phyloP scores from a whole-genome alignment of 2,113 vertebrate genomes.

The Pterocles orientalis region DNA sequence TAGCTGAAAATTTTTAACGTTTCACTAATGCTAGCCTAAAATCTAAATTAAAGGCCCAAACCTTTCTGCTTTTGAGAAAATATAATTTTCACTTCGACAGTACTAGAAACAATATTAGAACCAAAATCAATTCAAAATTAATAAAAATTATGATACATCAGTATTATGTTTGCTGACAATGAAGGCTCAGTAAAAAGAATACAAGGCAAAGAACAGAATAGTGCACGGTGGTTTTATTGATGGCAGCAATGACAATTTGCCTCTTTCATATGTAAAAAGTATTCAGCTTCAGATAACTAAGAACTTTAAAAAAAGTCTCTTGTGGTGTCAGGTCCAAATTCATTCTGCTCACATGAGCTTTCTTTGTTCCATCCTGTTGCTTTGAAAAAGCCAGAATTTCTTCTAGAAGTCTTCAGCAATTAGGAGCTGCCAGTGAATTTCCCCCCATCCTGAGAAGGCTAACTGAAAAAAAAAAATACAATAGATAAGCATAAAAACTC shows the following conservation, averaged over 20 bases:
- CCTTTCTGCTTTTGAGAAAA: neutral
- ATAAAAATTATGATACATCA: conserved; percentile 13
- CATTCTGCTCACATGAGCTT: conserved; percentile 41
- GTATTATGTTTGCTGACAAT: neutral
- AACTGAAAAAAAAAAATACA: neutral
- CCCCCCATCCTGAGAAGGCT: neutral
- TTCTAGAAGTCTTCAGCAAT: conserved; percentile 45
- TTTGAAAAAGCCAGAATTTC: conserved; percentile 31
- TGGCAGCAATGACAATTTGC: conserved; percentile 66
- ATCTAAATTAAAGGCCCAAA: neutral
- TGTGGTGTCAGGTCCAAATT: conserved; percentile 29
- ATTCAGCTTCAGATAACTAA: conserved; percentile 63
- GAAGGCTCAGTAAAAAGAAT: conserved; percentile 56
- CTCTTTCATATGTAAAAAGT: conserved; percentile 72
- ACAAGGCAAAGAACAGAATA: conserved; percentile 66
- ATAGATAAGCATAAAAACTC: neutral
- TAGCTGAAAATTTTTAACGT: neutral
- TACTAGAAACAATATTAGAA: neutral
- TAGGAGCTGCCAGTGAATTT: conserved; percentile 27
- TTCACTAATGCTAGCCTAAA: neutral
- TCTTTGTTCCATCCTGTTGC: conserved; percentile 34
- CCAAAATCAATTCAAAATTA: neutral
- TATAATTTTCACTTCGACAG: neutral
- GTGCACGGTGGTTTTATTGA: conserved; percentile 71
- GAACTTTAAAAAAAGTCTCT: conserved; percentile 67